Evolutionary conservation across 2,113 vertebrate genomes (phyloP).

Genomic region (Opisthocomus hoazin): DNA sequence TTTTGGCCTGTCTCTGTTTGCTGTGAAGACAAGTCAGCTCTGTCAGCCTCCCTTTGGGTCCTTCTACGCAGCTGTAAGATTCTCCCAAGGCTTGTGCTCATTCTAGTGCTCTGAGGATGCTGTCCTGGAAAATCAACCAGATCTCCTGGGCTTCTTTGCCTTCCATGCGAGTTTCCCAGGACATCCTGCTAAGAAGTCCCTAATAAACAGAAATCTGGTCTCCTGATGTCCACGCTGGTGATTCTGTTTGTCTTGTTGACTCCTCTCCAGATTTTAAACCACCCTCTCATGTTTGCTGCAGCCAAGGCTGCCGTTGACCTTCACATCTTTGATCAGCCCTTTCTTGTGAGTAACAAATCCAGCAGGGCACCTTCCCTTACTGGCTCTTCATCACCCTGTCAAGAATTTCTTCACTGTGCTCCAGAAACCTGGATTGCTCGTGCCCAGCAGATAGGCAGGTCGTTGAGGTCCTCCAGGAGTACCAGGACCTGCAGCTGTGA

Average conservation of each 20-base stretch:
- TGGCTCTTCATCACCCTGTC: background rate
- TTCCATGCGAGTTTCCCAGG: background rate
- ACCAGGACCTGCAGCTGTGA: background rate
- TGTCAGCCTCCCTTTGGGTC: background rate
- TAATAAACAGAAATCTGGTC: background rate
- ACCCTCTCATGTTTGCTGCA: rapidly evolving
- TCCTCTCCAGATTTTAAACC: background rate
- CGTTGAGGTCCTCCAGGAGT: background rate
- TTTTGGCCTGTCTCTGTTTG: background rate
- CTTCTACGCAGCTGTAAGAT: background rate
- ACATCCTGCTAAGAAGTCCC: background rate
- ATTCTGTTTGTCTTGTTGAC: background rate
- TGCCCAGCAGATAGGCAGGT: background rate
- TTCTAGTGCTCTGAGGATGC: background rate
- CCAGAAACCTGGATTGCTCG: background rate
- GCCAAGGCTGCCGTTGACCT: background rate
- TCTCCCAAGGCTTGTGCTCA: background rate
- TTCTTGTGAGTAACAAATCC: background rate
- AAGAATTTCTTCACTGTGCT: background rate
- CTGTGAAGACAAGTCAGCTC: background rate
- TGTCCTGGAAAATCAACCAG: background rate
- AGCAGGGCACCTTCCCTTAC: background rate
- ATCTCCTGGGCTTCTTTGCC: background rate
- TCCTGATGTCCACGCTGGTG: background rate
- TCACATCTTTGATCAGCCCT: background rate